Conservation (phyloP, 2,888 invertebrate species). For the Phrixothrix hirtus region DNA sequence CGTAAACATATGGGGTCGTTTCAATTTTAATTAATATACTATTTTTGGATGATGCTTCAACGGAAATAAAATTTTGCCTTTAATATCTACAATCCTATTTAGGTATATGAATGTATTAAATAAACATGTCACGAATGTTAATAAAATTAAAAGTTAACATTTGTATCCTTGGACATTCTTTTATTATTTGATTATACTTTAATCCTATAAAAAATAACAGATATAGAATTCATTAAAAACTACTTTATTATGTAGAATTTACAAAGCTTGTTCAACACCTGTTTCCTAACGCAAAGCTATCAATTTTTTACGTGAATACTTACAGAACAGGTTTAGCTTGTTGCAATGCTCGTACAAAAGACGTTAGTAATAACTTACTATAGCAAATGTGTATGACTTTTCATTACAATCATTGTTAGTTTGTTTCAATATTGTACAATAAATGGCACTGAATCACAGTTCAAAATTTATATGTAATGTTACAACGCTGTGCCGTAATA, state of each 20-base stretch:
- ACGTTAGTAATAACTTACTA: not conserved
- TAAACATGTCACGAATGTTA: not conserved
- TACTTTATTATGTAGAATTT: not conserved
- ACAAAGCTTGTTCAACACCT: not conserved
- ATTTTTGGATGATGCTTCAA: too few relatives aligned
- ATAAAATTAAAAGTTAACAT: too few relatives aligned
- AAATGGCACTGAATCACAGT: too few relatives aligned
- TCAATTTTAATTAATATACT: too few relatives aligned
- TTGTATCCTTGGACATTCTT: too few relatives aligned
- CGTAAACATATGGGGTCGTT: too few relatives aligned
- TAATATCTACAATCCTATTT: too few relatives aligned
- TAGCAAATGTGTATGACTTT: not conserved
- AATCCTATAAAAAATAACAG: not conserved
- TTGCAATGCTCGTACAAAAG: not conserved
- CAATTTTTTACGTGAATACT: not conserved
- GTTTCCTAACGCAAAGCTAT: not conserved
- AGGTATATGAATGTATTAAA: too few relatives aligned
- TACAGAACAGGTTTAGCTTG: not conserved
- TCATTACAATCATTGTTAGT: too few relatives aligned
- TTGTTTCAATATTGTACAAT: too few relatives aligned
- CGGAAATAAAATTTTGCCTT: too few relatives aligned
- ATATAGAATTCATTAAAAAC: not conserved
- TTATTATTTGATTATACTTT: too few relatives aligned
- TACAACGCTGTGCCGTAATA: not conserved
- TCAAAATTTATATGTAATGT: not conserved